phyloP scores from a whole-genome alignment of 1,140 invertebrate species.

The Wiebesia pumilae region DNA sequence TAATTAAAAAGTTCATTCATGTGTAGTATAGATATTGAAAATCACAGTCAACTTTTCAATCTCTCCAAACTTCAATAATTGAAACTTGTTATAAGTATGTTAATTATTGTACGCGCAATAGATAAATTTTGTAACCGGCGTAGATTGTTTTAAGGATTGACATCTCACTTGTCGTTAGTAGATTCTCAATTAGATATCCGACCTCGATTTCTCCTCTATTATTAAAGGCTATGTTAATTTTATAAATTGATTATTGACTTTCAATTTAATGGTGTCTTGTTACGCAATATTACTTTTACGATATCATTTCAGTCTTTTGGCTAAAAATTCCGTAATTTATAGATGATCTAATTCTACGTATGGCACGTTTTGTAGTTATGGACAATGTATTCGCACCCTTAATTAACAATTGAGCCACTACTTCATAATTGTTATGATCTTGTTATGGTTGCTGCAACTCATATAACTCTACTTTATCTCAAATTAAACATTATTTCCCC shows the following conservation, averaged over 20 bases:
- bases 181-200: not conserved
- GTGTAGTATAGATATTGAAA: not conserved
- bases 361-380: not conserved
- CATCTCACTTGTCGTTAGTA: not conserved
- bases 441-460: too few relatives aligned
- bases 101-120: not conserved
- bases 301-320: too few relatives aligned
- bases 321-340: not conserved
- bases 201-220: not conserved
- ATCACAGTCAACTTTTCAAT: not conserved
- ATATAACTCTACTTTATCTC: too few relatives aligned
- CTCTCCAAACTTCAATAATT: not conserved
- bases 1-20: not conserved
- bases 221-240: not conserved
- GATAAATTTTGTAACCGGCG: not conserved
- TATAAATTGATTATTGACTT: not conserved
- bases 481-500: too few relatives aligned
- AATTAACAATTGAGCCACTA: not conserved
- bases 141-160: not conserved
- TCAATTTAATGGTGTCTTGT: too few relatives aligned
- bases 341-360: not conserved
- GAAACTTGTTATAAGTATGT: not conserved
- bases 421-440: not conserved
- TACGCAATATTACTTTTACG: too few relatives aligned
- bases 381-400: not conserved